Percentiles rank a stretch among this genome's conserved stretches.
Conservation (phyloP, 2,113 vertebrate genomes). For the Tupaia chinensis region DNA sequence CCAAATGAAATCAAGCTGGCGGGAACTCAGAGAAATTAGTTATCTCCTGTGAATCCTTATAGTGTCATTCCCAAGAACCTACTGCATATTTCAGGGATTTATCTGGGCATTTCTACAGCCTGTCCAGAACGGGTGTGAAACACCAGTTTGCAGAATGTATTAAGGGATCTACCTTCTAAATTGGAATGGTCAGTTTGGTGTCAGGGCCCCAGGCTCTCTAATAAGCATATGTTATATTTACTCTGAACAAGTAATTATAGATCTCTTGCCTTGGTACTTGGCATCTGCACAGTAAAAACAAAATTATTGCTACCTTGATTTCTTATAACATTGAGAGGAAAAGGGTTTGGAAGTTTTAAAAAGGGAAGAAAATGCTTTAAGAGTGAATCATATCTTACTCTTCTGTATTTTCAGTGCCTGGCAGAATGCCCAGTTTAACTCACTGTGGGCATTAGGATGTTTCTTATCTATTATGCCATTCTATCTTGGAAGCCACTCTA, state of each 20-base stretch:
- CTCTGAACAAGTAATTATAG: neutral
- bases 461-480: neutral
- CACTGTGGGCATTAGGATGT: neutral
- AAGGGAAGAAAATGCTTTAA: slow-evolving; percentile 8
- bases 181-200: neutral
- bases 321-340: neutral
- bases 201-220: neutral
- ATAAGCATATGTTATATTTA: neutral
- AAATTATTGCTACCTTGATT: neutral
- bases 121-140: neutral
- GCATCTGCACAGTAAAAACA: neutral
- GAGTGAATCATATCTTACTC: neutral
- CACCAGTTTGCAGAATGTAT: neutral
- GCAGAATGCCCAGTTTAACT: neutral
- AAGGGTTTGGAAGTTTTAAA: slow-evolving; percentile 43
- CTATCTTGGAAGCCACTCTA: neutral
- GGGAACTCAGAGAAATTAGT: slow-evolving; percentile 5
- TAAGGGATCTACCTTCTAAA: neutral
- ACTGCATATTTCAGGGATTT: neutral
- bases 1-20: slow-evolving; percentile 57
- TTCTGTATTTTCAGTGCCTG: neutral
- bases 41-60: neutral
- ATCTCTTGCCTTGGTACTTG: neutral
- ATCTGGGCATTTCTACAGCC: neutral
- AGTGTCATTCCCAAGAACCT: neutral